Percentiles rank a stretch among this genome's conserved stretches.
Conservation (phyloP, 2,113 vertebrate species). For the Motacilla alba region DNA sequence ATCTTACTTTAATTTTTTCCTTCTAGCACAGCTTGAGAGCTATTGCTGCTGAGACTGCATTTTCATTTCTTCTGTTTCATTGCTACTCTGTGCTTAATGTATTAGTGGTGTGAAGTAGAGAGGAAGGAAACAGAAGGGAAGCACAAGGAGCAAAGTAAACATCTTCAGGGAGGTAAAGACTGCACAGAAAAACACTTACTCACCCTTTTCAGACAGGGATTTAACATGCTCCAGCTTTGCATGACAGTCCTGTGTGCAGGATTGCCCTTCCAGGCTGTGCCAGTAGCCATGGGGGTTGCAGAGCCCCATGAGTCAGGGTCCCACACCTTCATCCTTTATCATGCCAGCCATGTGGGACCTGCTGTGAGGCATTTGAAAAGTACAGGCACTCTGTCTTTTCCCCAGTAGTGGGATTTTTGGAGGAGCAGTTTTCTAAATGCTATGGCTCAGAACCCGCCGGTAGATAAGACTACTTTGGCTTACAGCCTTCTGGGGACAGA, state of each 20-base stretch:
- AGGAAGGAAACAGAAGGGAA: conserved; percentile 13
- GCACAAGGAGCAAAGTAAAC: conserved; percentile 14
- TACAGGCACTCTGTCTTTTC: background rate
- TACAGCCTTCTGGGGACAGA: background rate
- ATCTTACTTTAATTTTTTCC: background rate
- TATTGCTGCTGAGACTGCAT: background rate
- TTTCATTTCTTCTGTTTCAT: background rate
- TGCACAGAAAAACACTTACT: background rate
- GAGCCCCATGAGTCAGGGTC: background rate
- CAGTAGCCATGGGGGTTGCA: background rate
- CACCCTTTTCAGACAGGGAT: background rate
- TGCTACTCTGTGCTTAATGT: background rate
- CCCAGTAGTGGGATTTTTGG: background rate
- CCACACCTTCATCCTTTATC: rapidly evolving
- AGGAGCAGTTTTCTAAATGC: background rate
- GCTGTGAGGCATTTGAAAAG: background rate
- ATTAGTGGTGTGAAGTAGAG: background rate
- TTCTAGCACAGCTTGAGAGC: background rate
- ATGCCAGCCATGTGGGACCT: rapidly evolving
- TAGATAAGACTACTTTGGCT: background rate
- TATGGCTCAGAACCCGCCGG: background rate
- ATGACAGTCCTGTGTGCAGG: rapidly evolving
- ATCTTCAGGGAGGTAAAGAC: background rate
- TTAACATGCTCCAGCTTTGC: background rate
- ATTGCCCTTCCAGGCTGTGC: background rate